Conservation (phyloP, 64 coral and sea anemone genomes). For the Pocillopora damicornis region DNA sequence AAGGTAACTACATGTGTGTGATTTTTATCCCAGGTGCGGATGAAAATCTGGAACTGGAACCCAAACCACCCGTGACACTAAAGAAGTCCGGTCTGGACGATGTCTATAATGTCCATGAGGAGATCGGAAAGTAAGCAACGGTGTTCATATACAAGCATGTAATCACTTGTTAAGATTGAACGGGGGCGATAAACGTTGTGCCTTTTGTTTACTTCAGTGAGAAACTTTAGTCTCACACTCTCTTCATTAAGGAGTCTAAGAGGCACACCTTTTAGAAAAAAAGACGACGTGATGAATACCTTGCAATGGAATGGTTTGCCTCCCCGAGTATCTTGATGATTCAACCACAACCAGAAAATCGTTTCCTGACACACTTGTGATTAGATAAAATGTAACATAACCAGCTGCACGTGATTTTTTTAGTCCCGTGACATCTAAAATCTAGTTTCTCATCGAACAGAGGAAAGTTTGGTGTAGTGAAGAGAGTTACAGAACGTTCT, state of each 20-base stretch:
- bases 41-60: conserved; percentile 42
- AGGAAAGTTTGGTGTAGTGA: conserved; percentile 95
- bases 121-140: conserved; percentile 76
- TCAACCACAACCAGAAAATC: too few species aligned
- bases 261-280: too few species aligned
- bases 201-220: not conserved
- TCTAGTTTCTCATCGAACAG: conserved; percentile 22
- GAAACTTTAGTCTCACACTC: too few species aligned
- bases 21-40: not conserved
- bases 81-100: conserved; percentile 40
- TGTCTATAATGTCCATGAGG: conserved; percentile 62
- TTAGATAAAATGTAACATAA: too few species aligned
- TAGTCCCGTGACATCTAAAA: too few species aligned
- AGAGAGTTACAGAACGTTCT: conserved; percentile 56
- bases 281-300: too few species aligned
- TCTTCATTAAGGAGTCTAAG: too few species aligned
- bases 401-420: too few species aligned
- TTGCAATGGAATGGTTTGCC: too few species aligned
- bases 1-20: too few species aligned
- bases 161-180: not conserved
- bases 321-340: too few species aligned
- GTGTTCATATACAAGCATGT: not conserved
- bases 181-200: not conserved
- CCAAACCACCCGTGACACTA: conserved; percentile 43
- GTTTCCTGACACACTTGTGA: too few species aligned